Conservation (phyloP, 2,113 vertebrate species). For the Mola mola region DNA sequence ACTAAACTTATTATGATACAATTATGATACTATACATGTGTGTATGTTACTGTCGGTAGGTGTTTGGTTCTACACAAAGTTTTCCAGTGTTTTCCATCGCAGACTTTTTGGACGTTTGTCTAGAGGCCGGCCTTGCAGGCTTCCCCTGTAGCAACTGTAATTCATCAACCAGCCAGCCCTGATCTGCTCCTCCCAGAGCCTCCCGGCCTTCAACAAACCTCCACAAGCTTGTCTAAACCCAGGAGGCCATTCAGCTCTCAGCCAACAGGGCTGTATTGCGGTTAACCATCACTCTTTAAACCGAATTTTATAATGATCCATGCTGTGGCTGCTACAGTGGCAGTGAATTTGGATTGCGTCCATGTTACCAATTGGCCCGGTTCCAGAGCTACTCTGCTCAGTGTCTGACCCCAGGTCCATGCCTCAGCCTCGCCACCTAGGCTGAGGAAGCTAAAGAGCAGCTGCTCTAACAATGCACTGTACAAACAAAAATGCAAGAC, state of each 20-base stretch:
- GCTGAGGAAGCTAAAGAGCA: slow-evolving; percentile 7
- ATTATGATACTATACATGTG: not conserved
- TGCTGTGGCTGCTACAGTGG: slow-evolving; percentile 42
- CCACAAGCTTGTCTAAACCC: slow-evolving; percentile 46
- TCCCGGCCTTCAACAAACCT: slow-evolving; percentile 40
- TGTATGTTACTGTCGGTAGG: not conserved
- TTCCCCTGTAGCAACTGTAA: slow-evolving; percentile 44
- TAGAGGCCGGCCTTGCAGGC: slow-evolving; percentile 27
- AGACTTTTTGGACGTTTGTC: slow-evolving; percentile 26
- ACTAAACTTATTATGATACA: slow-evolving; percentile 27
- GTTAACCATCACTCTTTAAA: slow-evolving; percentile 70
- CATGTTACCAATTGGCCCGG: slow-evolving; percentile 26
- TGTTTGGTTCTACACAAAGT: slow-evolving; percentile 12
- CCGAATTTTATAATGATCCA: slow-evolving; percentile 70
- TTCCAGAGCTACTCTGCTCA: slow-evolving; percentile 18
- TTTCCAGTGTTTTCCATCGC: slow-evolving; percentile 49
- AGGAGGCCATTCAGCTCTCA: slow-evolving; percentile 51
- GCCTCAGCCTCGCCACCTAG: slow-evolving; percentile 14
- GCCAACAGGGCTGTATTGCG: slow-evolving; percentile 58
- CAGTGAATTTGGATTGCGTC: slow-evolving; percentile 37
- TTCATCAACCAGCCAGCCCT: slow-evolving; percentile 54
- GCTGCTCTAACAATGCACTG: not conserved
- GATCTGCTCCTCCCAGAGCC: slow-evolving; percentile 26
- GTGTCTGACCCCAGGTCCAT: slow-evolving; percentile 27
- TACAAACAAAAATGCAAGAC: slow-evolving; percentile 11